phyloP scores from a whole-genome alignment of 1,140 invertebrate species.

The Augochlora pura region DNA sequence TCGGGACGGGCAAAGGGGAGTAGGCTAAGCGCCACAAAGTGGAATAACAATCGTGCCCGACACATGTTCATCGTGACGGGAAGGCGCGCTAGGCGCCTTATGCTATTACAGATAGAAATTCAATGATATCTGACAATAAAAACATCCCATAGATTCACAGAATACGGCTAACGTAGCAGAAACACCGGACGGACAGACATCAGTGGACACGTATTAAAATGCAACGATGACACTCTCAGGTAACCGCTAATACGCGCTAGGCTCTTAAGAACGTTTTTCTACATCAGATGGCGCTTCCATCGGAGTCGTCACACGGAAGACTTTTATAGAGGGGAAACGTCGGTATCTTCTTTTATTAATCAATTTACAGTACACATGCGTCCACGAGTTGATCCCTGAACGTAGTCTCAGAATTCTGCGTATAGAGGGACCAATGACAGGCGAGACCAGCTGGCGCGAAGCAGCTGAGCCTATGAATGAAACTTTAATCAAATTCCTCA shows the following conservation, averaged over 20 bases:
- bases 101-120: conserved; percentile 52
- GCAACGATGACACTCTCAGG: conserved; percentile 42
- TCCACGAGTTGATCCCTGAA: too few relatives aligned
- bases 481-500: too few relatives aligned
- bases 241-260: conserved; percentile 41
- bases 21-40: conserved; percentile 69
- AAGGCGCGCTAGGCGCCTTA: conserved; percentile 61
- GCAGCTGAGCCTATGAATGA: too few relatives aligned
- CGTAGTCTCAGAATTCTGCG: too few relatives aligned
- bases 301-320: not conserved
- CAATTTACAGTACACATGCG: too few relatives aligned
- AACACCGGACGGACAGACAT: conserved; percentile 57
- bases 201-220: conserved; percentile 57
- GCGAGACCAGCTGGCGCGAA: too few relatives aligned
- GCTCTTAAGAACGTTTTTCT: conserved; percentile 24
- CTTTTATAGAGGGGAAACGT: too few relatives aligned
- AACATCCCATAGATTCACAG: conserved; percentile 62
- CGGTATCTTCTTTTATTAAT: too few relatives aligned
- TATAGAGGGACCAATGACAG: too few relatives aligned
- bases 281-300: conserved; percentile 55
- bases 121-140: conserved; percentile 54
- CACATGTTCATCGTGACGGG: conserved; percentile 61
- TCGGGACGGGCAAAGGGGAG: conserved; percentile 76
- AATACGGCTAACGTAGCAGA: conserved; percentile 47
- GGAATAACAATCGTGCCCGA: conserved; percentile 66